These are phyloP conservation scores for Lochmaea crataegi DNA, from an alignment of 2,888 invertebrate species.

Conservation along the genomic window DNA sequence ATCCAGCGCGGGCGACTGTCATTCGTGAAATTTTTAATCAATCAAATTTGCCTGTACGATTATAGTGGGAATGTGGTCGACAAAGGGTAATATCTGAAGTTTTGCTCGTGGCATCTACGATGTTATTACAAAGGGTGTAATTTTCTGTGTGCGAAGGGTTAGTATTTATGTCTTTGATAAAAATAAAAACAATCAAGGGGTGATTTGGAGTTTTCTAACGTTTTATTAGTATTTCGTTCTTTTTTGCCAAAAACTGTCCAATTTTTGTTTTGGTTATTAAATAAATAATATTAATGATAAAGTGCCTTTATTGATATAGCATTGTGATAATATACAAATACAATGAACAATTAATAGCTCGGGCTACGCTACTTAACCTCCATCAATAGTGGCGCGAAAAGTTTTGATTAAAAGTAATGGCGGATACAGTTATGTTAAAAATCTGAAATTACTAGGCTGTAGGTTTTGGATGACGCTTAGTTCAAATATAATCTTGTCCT, in stretches of 20 bases:
- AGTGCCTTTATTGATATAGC: too few species aligned
- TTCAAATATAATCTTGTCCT: too few species aligned
- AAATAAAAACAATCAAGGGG: not conserved
- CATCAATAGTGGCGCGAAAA: too few species aligned
- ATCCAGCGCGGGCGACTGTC: conserved; percentile 54
- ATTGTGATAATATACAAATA: too few species aligned
- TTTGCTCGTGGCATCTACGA: not conserved
- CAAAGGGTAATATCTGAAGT: not conserved
- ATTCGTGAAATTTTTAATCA: conserved; percentile 54
- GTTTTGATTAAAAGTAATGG: too few species aligned
- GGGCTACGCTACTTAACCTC: too few species aligned
- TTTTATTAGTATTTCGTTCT: too few species aligned
- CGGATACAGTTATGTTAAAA: too few species aligned
- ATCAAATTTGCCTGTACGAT: conserved; percentile 53
- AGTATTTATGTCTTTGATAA: conserved; percentile 40
- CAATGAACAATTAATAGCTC: too few species aligned
- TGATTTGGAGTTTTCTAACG: not conserved
- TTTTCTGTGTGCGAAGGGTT: conserved; percentile 46
- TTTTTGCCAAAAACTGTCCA: not conserved
- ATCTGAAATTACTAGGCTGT: too few species aligned
- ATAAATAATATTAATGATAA: not conserved
- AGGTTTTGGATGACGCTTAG: too few species aligned
- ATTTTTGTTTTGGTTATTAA: not conserved
- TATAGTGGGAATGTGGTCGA: conserved; percentile 21
- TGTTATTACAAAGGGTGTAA: conserved; percentile 39